Evolutionary conservation across 2,113 vertebrate genomes (phyloP).

Genomic region (Cynoglossus semilaevis): DNA sequence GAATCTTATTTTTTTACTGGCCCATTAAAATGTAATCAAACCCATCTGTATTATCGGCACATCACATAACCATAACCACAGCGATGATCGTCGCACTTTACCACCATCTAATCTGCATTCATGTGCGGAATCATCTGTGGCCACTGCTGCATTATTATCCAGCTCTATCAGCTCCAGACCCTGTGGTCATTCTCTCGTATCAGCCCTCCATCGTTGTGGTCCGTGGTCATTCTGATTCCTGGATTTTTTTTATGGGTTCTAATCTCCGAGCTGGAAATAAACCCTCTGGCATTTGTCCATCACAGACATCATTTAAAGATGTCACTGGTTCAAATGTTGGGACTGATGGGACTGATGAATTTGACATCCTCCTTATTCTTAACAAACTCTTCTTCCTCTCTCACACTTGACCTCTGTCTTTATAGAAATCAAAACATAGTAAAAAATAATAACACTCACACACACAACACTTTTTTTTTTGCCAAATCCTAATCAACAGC

Average conservation of each 20-base stretch:
- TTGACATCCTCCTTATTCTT: background rate
- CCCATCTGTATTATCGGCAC: constrained; percentile 33
- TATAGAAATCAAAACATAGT: too few species aligned
- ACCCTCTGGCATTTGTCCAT: background rate
- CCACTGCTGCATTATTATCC: constrained; percentile 15
- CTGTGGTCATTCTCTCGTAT: constrained; percentile 40
- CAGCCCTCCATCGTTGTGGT: constrained; percentile 29
- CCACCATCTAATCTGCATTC: constrained; percentile 30
- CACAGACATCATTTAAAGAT: background rate
- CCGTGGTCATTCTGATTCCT: constrained; percentile 39
- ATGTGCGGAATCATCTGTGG: constrained; percentile 18
- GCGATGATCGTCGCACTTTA: constrained; percentile 27
- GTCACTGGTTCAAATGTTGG: background rate
- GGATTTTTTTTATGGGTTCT: constrained; percentile 2
- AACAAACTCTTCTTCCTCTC: background rate
- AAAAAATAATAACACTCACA: too few species aligned
- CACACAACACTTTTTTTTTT: too few species aligned
- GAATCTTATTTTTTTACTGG: constrained; percentile 15
- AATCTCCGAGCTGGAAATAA: background rate
- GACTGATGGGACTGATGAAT: background rate
- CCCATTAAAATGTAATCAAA: constrained; percentile 17
- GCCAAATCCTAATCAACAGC: too few species aligned
- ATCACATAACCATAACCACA: constrained; percentile 36
- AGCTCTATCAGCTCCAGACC: constrained; percentile 26
- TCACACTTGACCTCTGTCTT: too few species aligned